Base-by-base conservation (phyloP, 2,888 invertebrate species). In the Epiblema foenella region DNA sequence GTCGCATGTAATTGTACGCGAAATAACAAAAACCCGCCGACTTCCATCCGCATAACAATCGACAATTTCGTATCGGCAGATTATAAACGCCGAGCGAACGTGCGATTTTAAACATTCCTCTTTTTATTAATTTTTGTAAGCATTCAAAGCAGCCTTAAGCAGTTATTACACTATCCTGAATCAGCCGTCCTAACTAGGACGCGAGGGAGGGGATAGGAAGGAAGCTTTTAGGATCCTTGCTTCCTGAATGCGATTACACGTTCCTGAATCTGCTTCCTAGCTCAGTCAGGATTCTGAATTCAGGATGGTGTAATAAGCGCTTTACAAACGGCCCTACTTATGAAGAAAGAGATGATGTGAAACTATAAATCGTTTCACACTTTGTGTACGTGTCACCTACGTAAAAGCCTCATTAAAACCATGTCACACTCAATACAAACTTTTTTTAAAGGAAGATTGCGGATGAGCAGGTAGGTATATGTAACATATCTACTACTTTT, bases 1-100 rank as follows among this genome's bases (percentile, higher is more conserved):
- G 88, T 89, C 90, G 85, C 83, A 85, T 86, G 66, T 89, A 86
- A 91, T 88, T 81, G 80, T 79, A 83, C 83, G 79, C 77, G 75
- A 77, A 76, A 78, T 78, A 79, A 86, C 84, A 88, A 86, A 87
- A 80, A 79, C 71, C 69, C 73, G 73, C 75, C 79, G 78, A 83
- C 81, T 86, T 87, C 82, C 83, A 85, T 85, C 85, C 86, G 86
- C 85, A 84, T 85, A 82, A 78, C 80, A 79, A 77, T 75, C 75
- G 77, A 76, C 68, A 73, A 75, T 70, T 70, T 73, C 52, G 58
- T 73, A 66, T 70, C 62, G 67, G 52, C 70, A 58, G 70, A 73
- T 65, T 69, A 65, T 59, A 59, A 65, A 60, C 58, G 60, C 68
- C 66, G 49, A 70, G 66, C 60, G 65, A 56, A 46, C 54, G 60